A percentile compares a stretch with the other conserved stretches of the same genome.
These are phyloP conservation scores for Scylla paramamosain DNA, from an alignment of 1,140 invertebrate species.

Conservation along the genomic window DNA sequence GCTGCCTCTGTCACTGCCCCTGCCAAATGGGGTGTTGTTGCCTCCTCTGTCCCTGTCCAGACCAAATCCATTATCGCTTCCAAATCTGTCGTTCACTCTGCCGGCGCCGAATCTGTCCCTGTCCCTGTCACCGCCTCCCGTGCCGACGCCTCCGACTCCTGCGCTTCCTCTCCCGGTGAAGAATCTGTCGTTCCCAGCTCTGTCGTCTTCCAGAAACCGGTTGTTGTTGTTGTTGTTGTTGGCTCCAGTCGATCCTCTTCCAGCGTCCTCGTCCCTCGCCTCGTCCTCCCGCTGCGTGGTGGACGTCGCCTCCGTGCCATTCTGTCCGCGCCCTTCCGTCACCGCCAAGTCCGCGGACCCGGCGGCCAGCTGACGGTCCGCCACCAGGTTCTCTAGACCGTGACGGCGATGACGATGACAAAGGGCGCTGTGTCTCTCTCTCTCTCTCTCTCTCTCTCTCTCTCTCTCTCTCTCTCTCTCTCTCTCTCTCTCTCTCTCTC, in stretches of 20 bases:
- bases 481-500: slow-evolving; percentile 16
- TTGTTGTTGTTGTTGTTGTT: background rate
- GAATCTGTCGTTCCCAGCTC: background rate
- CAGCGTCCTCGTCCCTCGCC: slow-evolving; percentile 12
- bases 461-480: slow-evolving; percentile 52
- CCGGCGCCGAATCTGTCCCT: slow-evolving; percentile 25
- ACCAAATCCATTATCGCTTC: background rate
- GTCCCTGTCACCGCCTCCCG: background rate
- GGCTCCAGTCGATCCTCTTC: slow-evolving; percentile 17
- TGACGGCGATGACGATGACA: background rate
- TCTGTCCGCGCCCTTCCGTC: background rate
- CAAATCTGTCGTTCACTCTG: slow-evolving; percentile 30
- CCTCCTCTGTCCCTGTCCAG: background rate
- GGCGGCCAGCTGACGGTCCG: background rate
- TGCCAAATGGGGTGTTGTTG: background rate
- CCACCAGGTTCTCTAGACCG: slow-evolving; percentile 63
- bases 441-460: slow-evolving; percentile 31
- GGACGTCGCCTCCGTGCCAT: background rate
- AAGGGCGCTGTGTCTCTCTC: background rate
- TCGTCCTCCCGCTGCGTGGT: background rate
- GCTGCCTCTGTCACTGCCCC: background rate
- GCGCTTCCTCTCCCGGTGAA: background rate
- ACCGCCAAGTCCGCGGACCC: slow-evolving; percentile 42
- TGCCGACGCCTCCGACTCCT: background rate
- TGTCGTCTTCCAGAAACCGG: background rate